phyloP scores from a whole-genome alignment of 1,140 invertebrate genomes.

The Zaprionus kolodkinae region DNA sequence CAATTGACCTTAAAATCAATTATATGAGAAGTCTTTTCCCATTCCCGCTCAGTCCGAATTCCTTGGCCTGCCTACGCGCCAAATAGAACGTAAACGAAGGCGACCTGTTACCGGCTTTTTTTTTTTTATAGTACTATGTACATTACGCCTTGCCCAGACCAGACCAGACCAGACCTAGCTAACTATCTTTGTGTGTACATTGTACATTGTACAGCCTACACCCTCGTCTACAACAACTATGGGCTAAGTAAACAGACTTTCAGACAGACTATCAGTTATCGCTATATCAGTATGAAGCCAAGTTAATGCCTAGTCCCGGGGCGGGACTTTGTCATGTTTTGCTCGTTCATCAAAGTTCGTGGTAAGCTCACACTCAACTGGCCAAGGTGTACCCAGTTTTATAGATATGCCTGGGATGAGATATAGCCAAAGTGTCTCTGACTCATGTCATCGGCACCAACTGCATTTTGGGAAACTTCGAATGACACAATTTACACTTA shows the following conservation, averaged over 20 bases:
- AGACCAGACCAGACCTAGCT: not conserved
- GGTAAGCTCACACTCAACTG: conserved; percentile 31
- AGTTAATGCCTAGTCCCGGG: conserved; percentile 35
- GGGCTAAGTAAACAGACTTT: conserved; percentile 27
- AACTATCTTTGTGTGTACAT: not conserved
- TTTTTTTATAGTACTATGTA: conserved; percentile 8
- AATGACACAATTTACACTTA: conserved; percentile 10
- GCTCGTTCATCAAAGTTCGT: conserved; percentile 49
- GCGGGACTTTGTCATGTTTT: conserved; percentile 7
- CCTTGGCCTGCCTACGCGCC: conserved; percentile 33
- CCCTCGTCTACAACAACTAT: not conserved
- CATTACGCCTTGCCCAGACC: not conserved
- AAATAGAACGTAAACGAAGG: conserved; percentile 40
- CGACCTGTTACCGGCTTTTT: not conserved
- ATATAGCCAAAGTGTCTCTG: conserved; percentile 6
- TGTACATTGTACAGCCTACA: conserved; percentile 1
- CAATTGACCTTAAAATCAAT: conserved; percentile 36
- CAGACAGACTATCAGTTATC: conserved; percentile 39
- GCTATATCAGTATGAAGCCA: conserved; percentile 28
- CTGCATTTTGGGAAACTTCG: not conserved
- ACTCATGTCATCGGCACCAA: conserved; percentile 30
- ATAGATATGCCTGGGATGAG: conserved; percentile 1
- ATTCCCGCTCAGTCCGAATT: not conserved
- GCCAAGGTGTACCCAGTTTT: conserved; percentile 34
- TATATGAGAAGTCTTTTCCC: not conserved